A percentile compares a stretch with the other conserved stretches of the same genome.
These are phyloP conservation scores for Arge pagana DNA, from an alignment of 2,888 invertebrate species.

Conservation along the genomic window DNA sequence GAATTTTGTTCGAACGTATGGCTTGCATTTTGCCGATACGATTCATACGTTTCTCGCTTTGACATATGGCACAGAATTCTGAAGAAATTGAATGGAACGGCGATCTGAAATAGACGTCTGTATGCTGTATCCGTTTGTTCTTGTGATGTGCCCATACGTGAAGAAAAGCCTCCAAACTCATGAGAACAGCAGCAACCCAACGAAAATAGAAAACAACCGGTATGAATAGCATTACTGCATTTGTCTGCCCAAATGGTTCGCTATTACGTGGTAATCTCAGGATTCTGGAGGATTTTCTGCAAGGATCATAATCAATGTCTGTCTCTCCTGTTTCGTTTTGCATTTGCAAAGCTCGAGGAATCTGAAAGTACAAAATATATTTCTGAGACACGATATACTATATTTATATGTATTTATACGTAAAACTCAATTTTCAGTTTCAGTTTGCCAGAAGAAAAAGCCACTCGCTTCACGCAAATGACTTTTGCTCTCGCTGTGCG, in stretches of 20 bases:
- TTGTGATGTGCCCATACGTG: constrained; percentile 73
- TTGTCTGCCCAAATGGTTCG: constrained; percentile 46
- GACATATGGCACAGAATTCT: constrained; percentile 72
- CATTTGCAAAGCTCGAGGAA: constrained; percentile 39
- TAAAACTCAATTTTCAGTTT: too few relatives aligned
- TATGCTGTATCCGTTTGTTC: constrained; percentile 65
- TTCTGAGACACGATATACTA: too few relatives aligned
- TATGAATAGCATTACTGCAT: constrained; percentile 47
- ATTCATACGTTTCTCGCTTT: constrained; percentile 66
- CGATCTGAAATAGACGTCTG: constrained; percentile 68
- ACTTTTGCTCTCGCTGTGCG: too few relatives aligned
- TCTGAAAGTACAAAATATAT: constrained; percentile 34
- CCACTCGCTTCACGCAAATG: background rate
- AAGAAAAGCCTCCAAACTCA: constrained; percentile 63
- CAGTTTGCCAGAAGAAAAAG: background rate
- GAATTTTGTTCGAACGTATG: constrained; percentile 60
- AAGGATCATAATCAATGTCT: too few relatives aligned
- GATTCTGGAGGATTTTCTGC: constrained; percentile 33
- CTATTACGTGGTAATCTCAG: constrained; percentile 41
- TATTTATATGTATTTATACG: too few relatives aligned
- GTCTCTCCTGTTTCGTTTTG: constrained; percentile 21
- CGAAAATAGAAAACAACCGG: constrained; percentile 47
- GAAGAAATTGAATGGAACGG: constrained; percentile 72
- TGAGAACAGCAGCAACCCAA: constrained; percentile 59
- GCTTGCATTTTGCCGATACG: constrained; percentile 70